Evolutionary conservation across 2,113 vertebrate species (phyloP).

Genomic region (Antechinus stuartii): DNA sequence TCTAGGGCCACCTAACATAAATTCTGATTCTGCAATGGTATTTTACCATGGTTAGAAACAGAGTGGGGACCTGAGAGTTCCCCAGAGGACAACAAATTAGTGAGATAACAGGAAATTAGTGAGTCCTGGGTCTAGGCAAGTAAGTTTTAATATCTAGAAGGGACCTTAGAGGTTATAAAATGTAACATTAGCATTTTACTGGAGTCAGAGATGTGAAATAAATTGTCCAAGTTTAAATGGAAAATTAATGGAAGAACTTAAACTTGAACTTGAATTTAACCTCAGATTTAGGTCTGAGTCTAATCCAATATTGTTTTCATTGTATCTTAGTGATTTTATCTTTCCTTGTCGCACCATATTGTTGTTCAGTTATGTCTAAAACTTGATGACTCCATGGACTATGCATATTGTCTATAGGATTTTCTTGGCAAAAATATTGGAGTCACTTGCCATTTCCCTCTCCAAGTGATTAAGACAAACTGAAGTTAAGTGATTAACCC

Average conservation of each 20-base stretch:
- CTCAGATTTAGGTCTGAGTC: neutral
- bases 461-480: no score
- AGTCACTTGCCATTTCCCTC: no score
- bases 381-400: neutral
- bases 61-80: neutral
- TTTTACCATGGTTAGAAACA: neutral
- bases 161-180: neutral
- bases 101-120: neutral
- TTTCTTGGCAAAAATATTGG: neutral
- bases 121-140: neutral
- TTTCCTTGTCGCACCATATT: neutral
- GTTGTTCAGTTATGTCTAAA: neutral
- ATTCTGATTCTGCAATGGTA: neutral
- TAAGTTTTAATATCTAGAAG: neutral
- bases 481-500: no score
- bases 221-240: no score
- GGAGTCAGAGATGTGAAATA: neutral
- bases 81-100: neutral
- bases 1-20: neutral
- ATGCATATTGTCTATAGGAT: neutral
- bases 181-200: neutral
- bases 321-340: neutral
- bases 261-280: neutral
- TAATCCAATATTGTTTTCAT: neutral
- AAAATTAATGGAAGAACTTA: neutral